Conservation (phyloP, 2,797 vertebrate genomes). For the Astyanax mexicanus region DNA sequence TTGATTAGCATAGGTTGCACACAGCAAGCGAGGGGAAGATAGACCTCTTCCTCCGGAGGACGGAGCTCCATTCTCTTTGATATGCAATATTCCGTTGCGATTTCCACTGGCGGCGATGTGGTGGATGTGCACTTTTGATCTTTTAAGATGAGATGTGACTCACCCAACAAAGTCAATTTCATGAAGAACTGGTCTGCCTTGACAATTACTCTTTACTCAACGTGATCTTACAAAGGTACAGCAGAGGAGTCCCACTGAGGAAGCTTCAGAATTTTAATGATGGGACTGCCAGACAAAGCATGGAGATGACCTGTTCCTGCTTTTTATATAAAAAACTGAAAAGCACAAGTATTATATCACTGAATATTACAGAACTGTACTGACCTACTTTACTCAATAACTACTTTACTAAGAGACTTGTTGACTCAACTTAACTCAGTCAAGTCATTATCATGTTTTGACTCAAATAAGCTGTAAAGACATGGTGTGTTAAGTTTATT, state of each 20-base stretch:
- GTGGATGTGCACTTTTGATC: slow-evolving; percentile 15
- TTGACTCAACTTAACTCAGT: no score
- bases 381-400: no score
- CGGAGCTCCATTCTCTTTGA: slow-evolving; percentile 2
- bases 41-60: not conserved
- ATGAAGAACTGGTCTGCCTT: not conserved
- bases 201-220: not conserved
- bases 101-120: not conserved
- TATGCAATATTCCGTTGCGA: not conserved
- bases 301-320: no score
- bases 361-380: no score
- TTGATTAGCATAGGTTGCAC: slow-evolving; percentile 11
- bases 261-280: not conserved
- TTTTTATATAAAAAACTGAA: no score
- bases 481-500: no score
- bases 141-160: slow-evolving; percentile 2
- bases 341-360: no score
- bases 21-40: not conserved
- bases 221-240: not conserved
- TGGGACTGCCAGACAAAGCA: not conserved
- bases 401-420: no score
- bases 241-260: not conserved
- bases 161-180: slow-evolving; percentile 5
- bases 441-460: no score
- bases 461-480: no score